Conservation (phyloP, 2,797 vertebrate species). For the Pangasius mekongensis region DNA sequence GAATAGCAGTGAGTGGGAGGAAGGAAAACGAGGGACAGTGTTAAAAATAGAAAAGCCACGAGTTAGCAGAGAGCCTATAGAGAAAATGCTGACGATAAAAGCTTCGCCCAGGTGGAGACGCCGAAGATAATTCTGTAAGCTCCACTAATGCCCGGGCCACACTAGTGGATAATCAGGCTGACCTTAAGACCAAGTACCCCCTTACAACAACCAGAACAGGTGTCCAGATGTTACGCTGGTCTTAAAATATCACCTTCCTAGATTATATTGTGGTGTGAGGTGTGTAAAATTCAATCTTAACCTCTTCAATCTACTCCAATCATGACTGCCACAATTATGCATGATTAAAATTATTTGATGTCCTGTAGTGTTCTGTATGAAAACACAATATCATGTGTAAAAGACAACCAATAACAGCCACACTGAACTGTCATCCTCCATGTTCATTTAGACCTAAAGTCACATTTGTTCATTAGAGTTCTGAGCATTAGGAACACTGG, state of each 20-base stretch:
- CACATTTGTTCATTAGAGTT: background rate
- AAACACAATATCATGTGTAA: background rate
- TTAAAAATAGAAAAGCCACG: slow-evolving; percentile 54
- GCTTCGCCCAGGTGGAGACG: slow-evolving; percentile 37
- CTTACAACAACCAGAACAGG: background rate
- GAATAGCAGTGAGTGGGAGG: slow-evolving; percentile 39
- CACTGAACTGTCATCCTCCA: background rate
- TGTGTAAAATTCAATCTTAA: background rate
- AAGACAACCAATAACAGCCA: background rate
- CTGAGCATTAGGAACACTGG: background rate
- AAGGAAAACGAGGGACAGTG: slow-evolving; percentile 36
- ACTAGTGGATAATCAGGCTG: slow-evolving; percentile 23
- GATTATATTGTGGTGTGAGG: background rate
- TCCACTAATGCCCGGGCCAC: slow-evolving; percentile 4
- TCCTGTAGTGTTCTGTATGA: background rate
- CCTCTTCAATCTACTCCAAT: background rate
- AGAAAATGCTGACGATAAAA: slow-evolving; percentile 46
- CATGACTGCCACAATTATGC: background rate
- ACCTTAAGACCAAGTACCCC: slow-evolving; percentile 3
- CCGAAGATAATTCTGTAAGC: slow-evolving; percentile 29
- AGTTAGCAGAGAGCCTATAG: slow-evolving; percentile 40
- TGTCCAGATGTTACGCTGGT: background rate
- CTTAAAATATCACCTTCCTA: background rate
- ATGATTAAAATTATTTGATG: background rate
- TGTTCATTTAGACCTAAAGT: background rate